Evolutionary conservation across 2,113 vertebrate species (phyloP).

Genomic region (Indri indri): DNA sequence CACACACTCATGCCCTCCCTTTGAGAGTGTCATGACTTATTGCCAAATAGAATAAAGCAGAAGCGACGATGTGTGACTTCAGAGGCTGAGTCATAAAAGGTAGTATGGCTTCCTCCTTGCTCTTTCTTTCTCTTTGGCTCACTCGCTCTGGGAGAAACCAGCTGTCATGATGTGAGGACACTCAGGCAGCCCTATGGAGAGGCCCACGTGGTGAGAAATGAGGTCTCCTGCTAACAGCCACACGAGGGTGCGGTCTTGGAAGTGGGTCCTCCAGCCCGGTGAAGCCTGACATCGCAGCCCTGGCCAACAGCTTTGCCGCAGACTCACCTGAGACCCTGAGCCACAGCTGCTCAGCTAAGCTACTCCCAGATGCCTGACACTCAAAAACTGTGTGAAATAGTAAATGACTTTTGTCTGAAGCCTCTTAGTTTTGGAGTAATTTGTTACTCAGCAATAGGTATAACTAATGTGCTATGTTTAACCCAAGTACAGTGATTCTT

Average conservation of each 20-base stretch:
- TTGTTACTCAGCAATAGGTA: not conserved
- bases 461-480: not conserved
- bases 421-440: not conserved
- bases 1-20: not conserved
- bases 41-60: not conserved
- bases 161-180: not conserved
- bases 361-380: not conserved
- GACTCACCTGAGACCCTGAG: not conserved
- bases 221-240: not conserved
- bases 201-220: not conserved
- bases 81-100: not conserved
- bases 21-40: not conserved
- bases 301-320: not conserved
- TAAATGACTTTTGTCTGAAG: not conserved
- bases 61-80: not conserved
- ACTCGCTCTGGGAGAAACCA: not conserved
- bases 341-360: not conserved
- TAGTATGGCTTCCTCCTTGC: not conserved
- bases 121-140: not conserved
- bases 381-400: not conserved
- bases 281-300: not conserved
- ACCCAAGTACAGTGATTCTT: not conserved
- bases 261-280: not conserved
- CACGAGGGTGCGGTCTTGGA: not conserved
- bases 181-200: not conserved